Evolutionary conservation across 2,113 vertebrate species (phyloP).

Genomic region (Corythornis cristatus): DNA sequence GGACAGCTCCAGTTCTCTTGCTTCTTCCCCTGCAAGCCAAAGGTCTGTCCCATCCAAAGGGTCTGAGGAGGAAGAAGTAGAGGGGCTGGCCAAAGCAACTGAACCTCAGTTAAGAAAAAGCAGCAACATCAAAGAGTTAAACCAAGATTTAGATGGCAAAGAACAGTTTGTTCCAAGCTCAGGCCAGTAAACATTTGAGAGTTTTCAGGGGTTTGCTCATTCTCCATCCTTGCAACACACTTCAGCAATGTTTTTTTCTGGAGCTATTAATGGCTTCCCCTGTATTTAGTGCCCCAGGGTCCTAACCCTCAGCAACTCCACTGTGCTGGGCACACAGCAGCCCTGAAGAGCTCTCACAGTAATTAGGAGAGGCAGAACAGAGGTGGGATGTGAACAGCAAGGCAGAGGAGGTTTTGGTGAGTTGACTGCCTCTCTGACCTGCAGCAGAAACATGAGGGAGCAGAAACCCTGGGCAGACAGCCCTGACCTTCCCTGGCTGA

Average conservation of each 20-base stretch:
- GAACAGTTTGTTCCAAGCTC: not conserved
- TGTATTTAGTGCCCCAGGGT: not conserved
- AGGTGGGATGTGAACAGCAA: not conserved
- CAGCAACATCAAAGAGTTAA: not conserved
- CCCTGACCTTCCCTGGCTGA: not conserved
- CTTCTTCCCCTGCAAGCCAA: not conserved
- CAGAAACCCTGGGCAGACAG: not conserved
- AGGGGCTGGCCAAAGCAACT: not conserved
- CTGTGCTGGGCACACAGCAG: not conserved
- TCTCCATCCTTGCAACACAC: not conserved
- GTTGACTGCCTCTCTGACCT: not conserved
- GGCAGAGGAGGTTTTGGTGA: not conserved
- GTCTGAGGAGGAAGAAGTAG: not conserved
- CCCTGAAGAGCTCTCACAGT: not conserved
- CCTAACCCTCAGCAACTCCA: constrained; percentile 8
- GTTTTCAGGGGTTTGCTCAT: not conserved
- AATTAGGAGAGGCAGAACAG: not conserved
- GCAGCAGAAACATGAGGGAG: not conserved
- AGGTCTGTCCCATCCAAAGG: not conserved
- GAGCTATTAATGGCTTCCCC: constrained; percentile 22
- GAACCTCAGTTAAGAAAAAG: not conserved
- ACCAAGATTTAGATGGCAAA: not conserved
- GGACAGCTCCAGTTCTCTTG: not conserved
- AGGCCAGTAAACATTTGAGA: not conserved
- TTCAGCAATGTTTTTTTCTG: not conserved